Conservation (phyloP, 1,140 invertebrate genomes). For the Brachionus asplanchnoidis region DNA sequence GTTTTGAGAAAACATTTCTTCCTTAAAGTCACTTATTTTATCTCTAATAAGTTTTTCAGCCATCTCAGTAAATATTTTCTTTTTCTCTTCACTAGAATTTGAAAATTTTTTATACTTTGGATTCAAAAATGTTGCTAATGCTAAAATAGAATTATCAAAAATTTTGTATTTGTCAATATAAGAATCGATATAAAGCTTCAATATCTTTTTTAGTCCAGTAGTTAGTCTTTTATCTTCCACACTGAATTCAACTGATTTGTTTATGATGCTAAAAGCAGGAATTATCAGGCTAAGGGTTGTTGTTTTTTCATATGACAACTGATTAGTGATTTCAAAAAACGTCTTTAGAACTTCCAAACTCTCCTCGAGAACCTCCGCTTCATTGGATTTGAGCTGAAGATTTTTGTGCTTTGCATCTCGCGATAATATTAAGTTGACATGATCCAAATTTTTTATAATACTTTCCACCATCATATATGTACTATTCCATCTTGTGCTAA, state of each 20-base stretch:
- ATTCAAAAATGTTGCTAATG: background rate
- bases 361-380: background rate
- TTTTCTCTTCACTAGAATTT: background rate
- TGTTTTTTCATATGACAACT: background rate
- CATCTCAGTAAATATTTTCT: background rate
- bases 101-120: constrained; percentile 5
- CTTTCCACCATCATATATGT: background rate
- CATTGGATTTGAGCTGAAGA: background rate
- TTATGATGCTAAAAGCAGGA: background rate
- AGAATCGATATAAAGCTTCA: background rate
- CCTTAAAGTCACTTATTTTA: background rate
- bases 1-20: background rate
- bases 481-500: background rate
- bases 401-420: background rate
- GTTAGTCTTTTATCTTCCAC: background rate
- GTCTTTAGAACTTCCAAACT: background rate
- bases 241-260: background rate
- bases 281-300: background rate
- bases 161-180: background rate
- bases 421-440: background rate
- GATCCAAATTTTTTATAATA: background rate
- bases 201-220: background rate
- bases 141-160: background rate
- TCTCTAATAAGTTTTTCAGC: background rate
- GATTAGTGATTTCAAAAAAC: background rate